Conservation (phyloP, 2,113 vertebrate genomes). For the Mixornis gularis region DNA sequence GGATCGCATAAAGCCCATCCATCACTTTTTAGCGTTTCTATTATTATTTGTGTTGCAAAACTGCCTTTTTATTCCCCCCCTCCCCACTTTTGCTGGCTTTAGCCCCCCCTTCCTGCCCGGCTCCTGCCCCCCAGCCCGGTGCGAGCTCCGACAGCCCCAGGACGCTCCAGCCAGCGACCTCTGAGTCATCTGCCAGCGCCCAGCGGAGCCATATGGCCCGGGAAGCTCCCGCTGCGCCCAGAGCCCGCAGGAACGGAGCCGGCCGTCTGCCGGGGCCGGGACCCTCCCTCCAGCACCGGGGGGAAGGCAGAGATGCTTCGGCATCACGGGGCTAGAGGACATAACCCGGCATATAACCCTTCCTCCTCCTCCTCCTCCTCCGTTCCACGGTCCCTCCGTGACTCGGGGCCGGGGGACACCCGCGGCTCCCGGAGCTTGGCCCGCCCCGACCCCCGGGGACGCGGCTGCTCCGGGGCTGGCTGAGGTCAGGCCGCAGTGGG, state of each 20-base stretch:
- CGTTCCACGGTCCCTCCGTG: background rate
- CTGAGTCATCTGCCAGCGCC: background rate
- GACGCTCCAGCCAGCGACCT: background rate
- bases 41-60: conserved; percentile 2
- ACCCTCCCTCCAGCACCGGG: background rate
- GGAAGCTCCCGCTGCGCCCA: background rate
- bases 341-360: background rate
- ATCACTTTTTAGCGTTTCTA: background rate
- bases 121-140: background rate
- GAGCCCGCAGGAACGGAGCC: background rate
- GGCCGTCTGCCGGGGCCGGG: background rate
- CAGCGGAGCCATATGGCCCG: background rate
- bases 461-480: background rate
- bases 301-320: background rate
- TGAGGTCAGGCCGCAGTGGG: background rate
- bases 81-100: background rate
- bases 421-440: background rate
- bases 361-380: background rate
- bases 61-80: background rate
- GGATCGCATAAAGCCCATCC: conserved; percentile 2
- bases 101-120: background rate
- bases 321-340: background rate
- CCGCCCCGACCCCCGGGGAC: background rate
- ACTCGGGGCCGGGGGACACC: background rate
- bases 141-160: background rate